Evolutionary conservation across 1,140 invertebrate genomes (phyloP), one percentile per base, ranked within the genome.

Genomic region (Battus philenor): DNA sequence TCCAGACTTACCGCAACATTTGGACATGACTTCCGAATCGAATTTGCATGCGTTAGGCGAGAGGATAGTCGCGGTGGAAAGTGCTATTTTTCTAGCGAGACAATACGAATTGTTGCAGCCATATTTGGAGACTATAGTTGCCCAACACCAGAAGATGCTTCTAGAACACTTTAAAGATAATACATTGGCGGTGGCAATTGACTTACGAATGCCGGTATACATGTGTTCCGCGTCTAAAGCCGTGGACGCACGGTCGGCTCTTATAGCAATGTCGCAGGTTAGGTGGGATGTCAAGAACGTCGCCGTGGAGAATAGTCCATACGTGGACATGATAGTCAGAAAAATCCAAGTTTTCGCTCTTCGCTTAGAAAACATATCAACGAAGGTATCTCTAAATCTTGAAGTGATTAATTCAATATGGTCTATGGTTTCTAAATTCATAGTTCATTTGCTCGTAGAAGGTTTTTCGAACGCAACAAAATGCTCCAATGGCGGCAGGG

Each of bases 231-330:
- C 93, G 0, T 90, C 91, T 0, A 91, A 91, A 63, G 87, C 91
- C 4, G 91, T 99, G n/a, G 92, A 98, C 73, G 90, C 93, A 17
- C 89, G 93, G 29, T 87, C 91, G 22, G 90, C 97, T 36, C 82
- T 98, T 4, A 87, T 90, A 32, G 87, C 91, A n/a, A 98, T 99
- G 92, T 90, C 90, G 2, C 93, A 93, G 86, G 96, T 98, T 1
- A 94, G 96, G 76, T 99, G 98, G 98, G 97, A 99, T 75, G 91
- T 99, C 0, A 93, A 92, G 72, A 96, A 98, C 68, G 95, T 99
- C 0, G 97, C 96, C 87, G 97, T 95, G 12, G 95, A 98, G 61
- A 98, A 99, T 72, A 98, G 94, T 69, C 81, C 87, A 6, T 99
- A 99, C 79, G 92, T 95, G 10, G 93, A 95, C 67, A 87, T 90